Base-by-base conservation (phyloP, 2,797 vertebrate genomes). In the Apogon hyalosoma region DNA sequence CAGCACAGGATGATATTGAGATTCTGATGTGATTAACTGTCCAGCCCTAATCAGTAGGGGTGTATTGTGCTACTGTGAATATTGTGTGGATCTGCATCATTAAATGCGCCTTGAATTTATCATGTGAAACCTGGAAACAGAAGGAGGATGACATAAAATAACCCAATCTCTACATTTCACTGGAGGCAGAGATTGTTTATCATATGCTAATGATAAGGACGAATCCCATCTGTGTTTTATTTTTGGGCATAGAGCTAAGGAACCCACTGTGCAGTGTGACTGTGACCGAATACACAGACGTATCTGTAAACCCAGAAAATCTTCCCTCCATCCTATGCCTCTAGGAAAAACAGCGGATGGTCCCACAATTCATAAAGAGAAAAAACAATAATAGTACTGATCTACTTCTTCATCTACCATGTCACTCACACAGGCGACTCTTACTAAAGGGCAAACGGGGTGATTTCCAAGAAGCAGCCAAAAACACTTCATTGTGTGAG, bases 401-500 rank as follows among this genome's bases (percentile, higher is more conserved):
- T 63, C 14, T 18, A 15, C 50, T 70, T 73, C 2, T 2, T 60
- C 45, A 36, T 58, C 47, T 41, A 19, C 21, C 15, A 18, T 58
- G 39, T 66, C 33, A 68, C 12, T 9, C 11, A 18, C 15, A 67
- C 43, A 59, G 6, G 55, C 1, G 16, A 33, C 48, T 56, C 49
- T 49, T 31, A 69, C 41, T 24, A 18, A 47, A 51, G 61, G n/a
- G 15, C 8, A 36, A 48, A 60, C 46, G 16, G 16, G 51, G 11
- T 46, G 16, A 74, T 48, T 70, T 74, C 68, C 16, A 69, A 7
- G 16, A 18, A 72, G 40, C 6, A 19, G 21, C 16, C 8, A 39
- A 42, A 73, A 1, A 11, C 21, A 53, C 12, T 67, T 3, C 18
- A 12, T 43, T 21, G 14, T 42, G 43, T 31, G 10, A n/a, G 2